phyloP scores from a whole-genome alignment of 2,888 invertebrate genomes.

The Noctua fimbriata region DNA sequence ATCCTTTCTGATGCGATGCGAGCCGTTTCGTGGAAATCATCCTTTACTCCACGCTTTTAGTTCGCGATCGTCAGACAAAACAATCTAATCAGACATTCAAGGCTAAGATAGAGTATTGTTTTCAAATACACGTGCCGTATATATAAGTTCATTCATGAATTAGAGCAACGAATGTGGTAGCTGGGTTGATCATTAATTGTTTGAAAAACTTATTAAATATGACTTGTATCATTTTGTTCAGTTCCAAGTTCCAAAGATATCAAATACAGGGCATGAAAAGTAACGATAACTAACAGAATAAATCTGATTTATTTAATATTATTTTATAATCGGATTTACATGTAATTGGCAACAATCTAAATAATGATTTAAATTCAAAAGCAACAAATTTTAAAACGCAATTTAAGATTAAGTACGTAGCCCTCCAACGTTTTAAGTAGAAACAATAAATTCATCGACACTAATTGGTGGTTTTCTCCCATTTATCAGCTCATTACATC shows the following conservation, averaged over 20 bases:
- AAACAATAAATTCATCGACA: conserved; percentile 91
- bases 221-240: neutral
- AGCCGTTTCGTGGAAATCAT: too few species aligned
- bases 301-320: conserved; percentile 41
- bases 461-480: conserved; percentile 91
- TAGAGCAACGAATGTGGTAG: neutral
- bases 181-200: neutral
- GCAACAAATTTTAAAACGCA: conserved; percentile 84
- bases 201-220: neutral
- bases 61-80: conserved; percentile 6
- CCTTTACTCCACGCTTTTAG: conserved; percentile 9
- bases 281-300: conserved; percentile 17
- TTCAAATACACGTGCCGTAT: conserved; percentile 3
- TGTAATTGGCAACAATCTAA: conserved; percentile 59
- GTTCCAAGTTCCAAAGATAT: neutral
- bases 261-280: neutral
- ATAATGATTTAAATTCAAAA: conserved; percentile 81
- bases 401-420: conserved; percentile 88
- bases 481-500: conserved; percentile 91
- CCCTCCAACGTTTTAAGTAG: conserved; percentile 90
- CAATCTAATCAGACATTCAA: conserved; percentile 40
- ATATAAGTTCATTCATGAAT: conserved; percentile 1
- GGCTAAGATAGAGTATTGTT: conserved; percentile 29
- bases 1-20: too few species aligned
- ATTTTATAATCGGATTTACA: conserved; percentile 31